Evolutionary conservation across 1,140 invertebrate genomes (phyloP), one percentile per base, ranked within the genome.

Genomic region (Drosophila obscura): DNA sequence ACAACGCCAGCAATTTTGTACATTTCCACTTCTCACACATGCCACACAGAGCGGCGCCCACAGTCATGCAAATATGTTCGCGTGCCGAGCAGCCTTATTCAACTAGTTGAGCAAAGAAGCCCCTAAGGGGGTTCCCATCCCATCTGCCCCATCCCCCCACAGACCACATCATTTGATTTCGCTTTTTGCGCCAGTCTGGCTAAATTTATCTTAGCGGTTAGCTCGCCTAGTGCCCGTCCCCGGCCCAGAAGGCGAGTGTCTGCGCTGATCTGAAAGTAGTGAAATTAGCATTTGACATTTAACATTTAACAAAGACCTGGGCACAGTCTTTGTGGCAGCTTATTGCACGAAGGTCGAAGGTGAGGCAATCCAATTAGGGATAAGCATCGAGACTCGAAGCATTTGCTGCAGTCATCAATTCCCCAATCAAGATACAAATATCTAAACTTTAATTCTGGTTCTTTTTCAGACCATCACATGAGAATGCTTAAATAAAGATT

Each of bases 221-320:
- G 61, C 31, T 31, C 8, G 31, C 31, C 31, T 31, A 31, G 8
- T 31, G 0, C 22, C 2, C 19, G 19, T 19, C 19, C 31, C 8
- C 8, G 31, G 31, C 8, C 49, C 43, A 48, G n/a, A 71, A 80
- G 69, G 69, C 63, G 71, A 73, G 68, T 77, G 69, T 65, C 43
- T 64, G 60, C 24, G 26, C 50, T 61, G 46, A 80, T 78, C 69
- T 69, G 41, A 57, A 53, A 53, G 57, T 51, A 60, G 55, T 51
- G 64, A 61, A 73, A 87, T 88, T 80, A 74, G 76, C 83, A 88
- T 88, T 88, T 80, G 83, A 64, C 80, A 77, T 84, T 84, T 76
- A 48, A 48, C 61, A 58, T 65, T 58, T 58, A 69, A 69, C 67
- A 58, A 72, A 73, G 43, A 71, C 61, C 24, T 58, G 49, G 31